Evolutionary conservation across 2,113 vertebrate species (phyloP).

Genomic region (Bagarius yarrelli): DNA sequence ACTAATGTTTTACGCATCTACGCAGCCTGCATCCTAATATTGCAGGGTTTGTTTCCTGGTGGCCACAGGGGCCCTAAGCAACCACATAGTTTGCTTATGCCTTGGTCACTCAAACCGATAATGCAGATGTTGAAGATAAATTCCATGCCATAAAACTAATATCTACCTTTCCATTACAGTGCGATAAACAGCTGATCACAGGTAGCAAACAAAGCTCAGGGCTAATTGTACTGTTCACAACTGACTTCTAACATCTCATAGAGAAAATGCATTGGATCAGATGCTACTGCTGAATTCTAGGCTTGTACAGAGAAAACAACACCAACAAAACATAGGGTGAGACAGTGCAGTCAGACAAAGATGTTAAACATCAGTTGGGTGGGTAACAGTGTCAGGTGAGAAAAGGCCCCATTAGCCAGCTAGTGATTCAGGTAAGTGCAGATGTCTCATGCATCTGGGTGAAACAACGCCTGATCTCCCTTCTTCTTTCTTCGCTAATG

Average conservation of each 20-base stretch:
- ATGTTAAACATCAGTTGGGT: slow-evolving; percentile 38
- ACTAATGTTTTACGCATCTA: too few relatives aligned
- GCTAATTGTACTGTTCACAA: not conserved
- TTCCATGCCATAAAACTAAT: not conserved
- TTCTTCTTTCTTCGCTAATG: slow-evolving; percentile 29
- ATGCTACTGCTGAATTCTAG: slow-evolving; percentile 32
- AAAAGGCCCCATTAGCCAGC: slow-evolving; percentile 60
- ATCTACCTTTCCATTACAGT: not conserved
- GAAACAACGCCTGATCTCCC: slow-evolving; percentile 23
- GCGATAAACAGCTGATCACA: not conserved
- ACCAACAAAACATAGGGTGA: slow-evolving; percentile 37
- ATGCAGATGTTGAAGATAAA: not conserved
- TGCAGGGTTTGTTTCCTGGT: too few relatives aligned
- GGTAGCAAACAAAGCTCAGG: not conserved
- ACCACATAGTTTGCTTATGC: too few relatives aligned
- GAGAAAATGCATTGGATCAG: slow-evolving; percentile 32
- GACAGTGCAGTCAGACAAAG: slow-evolving; percentile 40
- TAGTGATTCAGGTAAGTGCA: slow-evolving; percentile 58
- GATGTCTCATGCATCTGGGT: slow-evolving; percentile 46
- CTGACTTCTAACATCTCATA: not conserved
- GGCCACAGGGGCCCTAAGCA: too few relatives aligned
- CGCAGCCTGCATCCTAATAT: too few relatives aligned
- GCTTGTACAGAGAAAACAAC: slow-evolving; percentile 4
- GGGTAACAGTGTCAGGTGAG: slow-evolving; percentile 44
- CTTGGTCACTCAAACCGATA: not conserved